Conservation (phyloP, 2,888 invertebrate species). For the Ophion costatus region DNA sequence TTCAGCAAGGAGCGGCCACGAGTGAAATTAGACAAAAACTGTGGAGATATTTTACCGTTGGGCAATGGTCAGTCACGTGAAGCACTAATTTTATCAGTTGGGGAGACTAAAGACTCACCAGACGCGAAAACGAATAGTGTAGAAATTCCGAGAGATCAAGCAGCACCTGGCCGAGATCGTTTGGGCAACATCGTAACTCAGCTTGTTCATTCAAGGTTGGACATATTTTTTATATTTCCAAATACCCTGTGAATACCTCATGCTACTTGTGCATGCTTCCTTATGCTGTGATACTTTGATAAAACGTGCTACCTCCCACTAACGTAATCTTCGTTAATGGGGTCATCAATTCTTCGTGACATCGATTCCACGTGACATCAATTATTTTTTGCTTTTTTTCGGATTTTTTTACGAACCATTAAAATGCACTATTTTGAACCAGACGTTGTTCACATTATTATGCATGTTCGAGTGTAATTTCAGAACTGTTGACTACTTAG, state of each 20-base stretch:
- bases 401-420: too few relatives aligned
- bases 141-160: background rate
- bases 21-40: slow-evolving; percentile 1
- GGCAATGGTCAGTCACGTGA: background rate
- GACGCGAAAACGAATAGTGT: background rate
- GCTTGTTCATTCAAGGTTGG: slow-evolving; percentile 59
- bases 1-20: background rate
- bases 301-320: too few relatives aligned
- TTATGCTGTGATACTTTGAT: too few relatives aligned
- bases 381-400: too few relatives aligned
- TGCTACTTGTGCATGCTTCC: too few relatives aligned
- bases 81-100: background rate
- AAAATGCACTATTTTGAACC: too few relatives aligned
- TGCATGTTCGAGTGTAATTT: too few relatives aligned
- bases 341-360: too few relatives aligned
- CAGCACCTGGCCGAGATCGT: slow-evolving; percentile 16
- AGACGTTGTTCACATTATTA: too few relatives aligned
- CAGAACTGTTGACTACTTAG: too few relatives aligned
- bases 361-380: too few relatives aligned
- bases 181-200: slow-evolving; percentile 37
- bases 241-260: background rate
- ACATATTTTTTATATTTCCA: background rate
- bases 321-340: too few relatives aligned
- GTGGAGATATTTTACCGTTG: background rate
- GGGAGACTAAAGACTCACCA: background rate